Base-by-base conservation (phyloP, 2,888 invertebrate species). In the Metalampra italica region DNA sequence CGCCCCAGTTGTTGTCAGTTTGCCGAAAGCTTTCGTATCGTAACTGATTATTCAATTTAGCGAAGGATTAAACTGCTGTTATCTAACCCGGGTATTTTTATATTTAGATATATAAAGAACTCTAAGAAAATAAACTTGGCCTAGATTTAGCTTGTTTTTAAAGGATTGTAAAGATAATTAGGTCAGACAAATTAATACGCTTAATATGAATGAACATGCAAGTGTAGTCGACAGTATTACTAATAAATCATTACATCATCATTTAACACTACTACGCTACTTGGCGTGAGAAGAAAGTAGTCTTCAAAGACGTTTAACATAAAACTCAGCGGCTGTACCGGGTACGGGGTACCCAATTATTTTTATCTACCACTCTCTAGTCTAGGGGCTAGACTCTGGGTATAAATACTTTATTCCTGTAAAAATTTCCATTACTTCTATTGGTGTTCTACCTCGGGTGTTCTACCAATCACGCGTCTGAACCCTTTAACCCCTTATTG, bases 41-140 rank as follows among this genome's bases (percentile, higher is more conserved):
- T 22, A 63, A 71, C 64, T 56, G 68, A 75, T 83, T 79, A 82
- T 75, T 78, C 71, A 80, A 78, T 77, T 79, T 62, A 60, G 53
- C 60, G 57, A 66, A 22, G n/a, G 66, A 76, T 78, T 76, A 75
- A 71, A 22, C 22, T 62, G 64, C 56, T 62, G 66, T 78, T 82
- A 80, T 69, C 74, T 80, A 68, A 51, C 45, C 47, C 22, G 30
- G 29, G 30, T 7, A 15, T 8, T 12, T 38, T 7, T 14, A 14
- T 15, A n/a, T 39, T 14, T 34, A 12, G 30, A 39, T 22, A 14
- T 15, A n/a, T 39, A 14, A 29, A 12, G 30, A 39, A 3, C 22
- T 22, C 47, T 45, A 41, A 45, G 36, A 37, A 46, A 50, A 46
- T 50, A 46, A 42, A 46, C 49, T 46, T 46, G 50, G 42, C 50